Base-by-base conservation (phyloP, 2,113 vertebrate genomes). In the Climacteris rufus region DNA sequence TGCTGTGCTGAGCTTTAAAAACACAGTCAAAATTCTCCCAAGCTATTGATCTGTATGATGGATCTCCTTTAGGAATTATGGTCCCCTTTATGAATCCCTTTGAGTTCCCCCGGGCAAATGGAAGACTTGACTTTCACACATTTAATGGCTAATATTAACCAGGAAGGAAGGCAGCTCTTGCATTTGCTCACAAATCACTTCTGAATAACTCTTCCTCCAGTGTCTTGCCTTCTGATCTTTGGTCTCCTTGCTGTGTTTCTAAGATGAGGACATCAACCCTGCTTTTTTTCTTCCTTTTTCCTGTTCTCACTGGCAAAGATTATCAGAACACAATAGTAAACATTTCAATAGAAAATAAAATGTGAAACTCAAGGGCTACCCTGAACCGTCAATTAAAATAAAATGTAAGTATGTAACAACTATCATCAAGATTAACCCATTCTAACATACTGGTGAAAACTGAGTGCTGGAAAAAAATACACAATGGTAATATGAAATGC, bases 341-440 rank as follows among this genome's bases (percentile, higher is more conserved):
- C 65, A 92, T 88, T 93, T 81, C 69, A 91, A 56, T 47, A 85
- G 69, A 84, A 89, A 91, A 84, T 78, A 95, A 95, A 96, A 96
- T 33, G 69, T 42, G 86, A 56, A 89, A 72, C 50, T 90, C 61
- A 45, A 93, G 88, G 88, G 2, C 89, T 96, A 84, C 81, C 72
- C 68, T 56, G 49, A 96, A 83, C 63, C 96, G 96, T 95, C 97
- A 91, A 71, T 97, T 97, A 80, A n/a, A 93, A 95, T 96, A 93
- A 97, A 66, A 91, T 72, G 80, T 40, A 70, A 93, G 22, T 23
- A 56, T 33, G 49, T 39, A 96, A 89, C 69, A 90, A 59, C 69
- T 68, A 85, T 85, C 74, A 71, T n/a, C 57, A 87, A 66, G 71
- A 16, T 11, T 42, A 96, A 91, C 5, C 8, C 11, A 60, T 83